These are phyloP conservation scores for Onychorhynchus coronatus DNA, from an alignment of 2,113 vertebrate species.

Conservation along the genomic window DNA sequence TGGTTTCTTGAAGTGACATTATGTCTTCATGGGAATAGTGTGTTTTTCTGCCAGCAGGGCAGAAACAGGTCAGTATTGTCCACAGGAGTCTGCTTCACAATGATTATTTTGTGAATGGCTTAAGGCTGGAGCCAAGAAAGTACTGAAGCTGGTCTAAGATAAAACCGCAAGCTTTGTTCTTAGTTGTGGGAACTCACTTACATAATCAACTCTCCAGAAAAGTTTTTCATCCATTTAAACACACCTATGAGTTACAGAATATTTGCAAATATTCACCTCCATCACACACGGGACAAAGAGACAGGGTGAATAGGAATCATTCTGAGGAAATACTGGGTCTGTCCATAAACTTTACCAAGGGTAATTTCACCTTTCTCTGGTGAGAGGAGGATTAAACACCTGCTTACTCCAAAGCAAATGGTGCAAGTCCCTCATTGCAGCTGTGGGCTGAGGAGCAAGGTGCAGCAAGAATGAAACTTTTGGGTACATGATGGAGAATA, in stretches of 20 bases:
- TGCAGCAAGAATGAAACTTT: not conserved
- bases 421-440: not conserved
- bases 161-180: not conserved
- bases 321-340: not conserved
- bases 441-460: not conserved
- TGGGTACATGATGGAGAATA: not conserved
- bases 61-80: not conserved
- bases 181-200: not conserved
- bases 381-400: not conserved
- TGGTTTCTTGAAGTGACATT: not conserved
- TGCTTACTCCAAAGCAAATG: not conserved
- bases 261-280: not conserved
- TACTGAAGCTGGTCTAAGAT: not conserved
- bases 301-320: not conserved
- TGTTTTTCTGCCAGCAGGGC: not conserved
- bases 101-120: not conserved
- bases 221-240: not conserved
- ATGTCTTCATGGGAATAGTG: not conserved
- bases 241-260: not conserved
- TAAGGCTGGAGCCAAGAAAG: not conserved
- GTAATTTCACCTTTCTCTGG: not conserved
- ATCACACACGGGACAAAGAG: not conserved
- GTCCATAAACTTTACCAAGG: not conserved
- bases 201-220: not conserved
- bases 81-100: not conserved